Base-by-base conservation (phyloP, 1,140 invertebrate genomes). In the Lepidurus arcticus region DNA sequence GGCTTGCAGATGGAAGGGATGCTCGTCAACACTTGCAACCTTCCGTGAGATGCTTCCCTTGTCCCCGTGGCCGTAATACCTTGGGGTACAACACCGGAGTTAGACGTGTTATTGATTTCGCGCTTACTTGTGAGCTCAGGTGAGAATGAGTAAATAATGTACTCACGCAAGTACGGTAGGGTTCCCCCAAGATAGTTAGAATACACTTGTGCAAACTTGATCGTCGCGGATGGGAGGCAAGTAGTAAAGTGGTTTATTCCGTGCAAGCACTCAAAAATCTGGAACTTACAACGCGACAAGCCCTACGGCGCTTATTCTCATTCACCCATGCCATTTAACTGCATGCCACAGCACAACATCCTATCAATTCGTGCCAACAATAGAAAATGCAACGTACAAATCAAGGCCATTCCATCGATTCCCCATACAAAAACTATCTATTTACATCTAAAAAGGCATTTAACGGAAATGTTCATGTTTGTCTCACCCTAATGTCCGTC, bases 101-200 rank as follows among this genome's bases (percentile, higher is more conserved):
- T 65, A 65, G n/a, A 21, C 53, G 16, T 5, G 53, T 65, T 65
- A 65, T 65, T 65, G 53, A 65, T 65, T 65, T 21, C 16, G 21
- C 0, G 1, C 53, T 4, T 34, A 34, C n/a, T 13, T 65, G 53
- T 65, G 53, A 65, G 53, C 21, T 65, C 53, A 65, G 53, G 53
- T 65, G 53, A 65, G n/a, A 65, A 65, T n/a, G 53, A 65, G 16
- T 21, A 65, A 65, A 65, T 65, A n/a, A 65, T 65, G 53, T 65
- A 65, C 53, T 65, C 53, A 65, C 53, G 53, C 16, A n/a, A 65
- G 53, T 21, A 65, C 53, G 53, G 53, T 21, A 65, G 53, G 53
- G 53, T 65, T 34, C 34, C 34, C 34, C 53, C 16, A 65, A 65
- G 53, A 65, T 7, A 65, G 53, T 65, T 65, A 65, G 21, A 65